A percentile compares a stretch with the other conserved stretches of the same genome.
phyloP scores from a whole-genome alignment of 2,888 invertebrate genomes.

The Xylota segnis region DNA sequence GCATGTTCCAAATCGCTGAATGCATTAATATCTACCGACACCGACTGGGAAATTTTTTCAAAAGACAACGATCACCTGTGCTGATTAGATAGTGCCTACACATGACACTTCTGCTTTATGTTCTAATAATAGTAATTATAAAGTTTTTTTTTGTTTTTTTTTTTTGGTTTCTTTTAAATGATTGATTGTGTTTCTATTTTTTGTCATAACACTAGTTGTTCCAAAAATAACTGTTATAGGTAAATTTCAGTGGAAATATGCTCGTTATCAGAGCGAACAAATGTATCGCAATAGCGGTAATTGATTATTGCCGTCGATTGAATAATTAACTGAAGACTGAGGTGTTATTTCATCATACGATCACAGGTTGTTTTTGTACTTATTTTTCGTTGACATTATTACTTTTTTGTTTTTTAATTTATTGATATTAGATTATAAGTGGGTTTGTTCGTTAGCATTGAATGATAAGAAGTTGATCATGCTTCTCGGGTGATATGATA shows the following conservation, averaged over 20 bases:
- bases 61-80: conserved; percentile 23
- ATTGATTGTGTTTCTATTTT: conserved; percentile 21
- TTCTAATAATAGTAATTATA: conserved; percentile 26
- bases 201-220: not conserved
- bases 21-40: not conserved
- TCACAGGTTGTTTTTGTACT: conserved; percentile 32
- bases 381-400: conserved; percentile 10
- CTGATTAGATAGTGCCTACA: conserved; percentile 49
- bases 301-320: conserved; percentile 44
- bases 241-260: conserved; percentile 13
- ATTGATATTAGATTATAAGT: conserved; percentile 35
- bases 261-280: conserved; percentile 5
- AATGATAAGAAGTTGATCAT: conserved; percentile 42
- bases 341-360: conserved; percentile 39
- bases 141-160: not conserved
- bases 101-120: conserved; percentile 28
- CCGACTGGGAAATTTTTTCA: not conserved
- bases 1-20: not conserved
- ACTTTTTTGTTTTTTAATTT: conserved; percentile 17
- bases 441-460: conserved; percentile 6
- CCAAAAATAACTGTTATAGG: conserved; percentile 20
- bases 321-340: conserved; percentile 44
- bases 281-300: conserved; percentile 33
- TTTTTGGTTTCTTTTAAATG: not conserved
- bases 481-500: conserved; percentile 27